Evolutionary conservation across 2,113 vertebrate genomes (phyloP).

Genomic region (Tachysurus vachellii): DNA sequence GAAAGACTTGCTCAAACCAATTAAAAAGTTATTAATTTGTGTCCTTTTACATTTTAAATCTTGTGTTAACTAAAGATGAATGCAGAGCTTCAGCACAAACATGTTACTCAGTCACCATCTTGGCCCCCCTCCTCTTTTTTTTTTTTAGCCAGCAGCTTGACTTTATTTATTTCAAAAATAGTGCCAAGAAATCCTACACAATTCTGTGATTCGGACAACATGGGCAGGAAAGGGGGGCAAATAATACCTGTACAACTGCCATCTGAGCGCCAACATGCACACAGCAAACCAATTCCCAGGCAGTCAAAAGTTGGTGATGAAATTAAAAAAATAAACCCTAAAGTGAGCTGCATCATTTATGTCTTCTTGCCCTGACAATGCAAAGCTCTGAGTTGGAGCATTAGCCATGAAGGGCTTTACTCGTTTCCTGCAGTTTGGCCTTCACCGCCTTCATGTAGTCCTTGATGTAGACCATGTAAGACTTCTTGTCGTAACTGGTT

Average conservation of each 20-base stretch:
- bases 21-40: too few relatives aligned
- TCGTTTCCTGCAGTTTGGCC: constrained; percentile 40
- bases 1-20: too few relatives aligned
- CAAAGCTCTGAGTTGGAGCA: constrained; percentile 32
- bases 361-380: constrained; percentile 16
- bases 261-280: constrained; percentile 42
- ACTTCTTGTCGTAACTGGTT: constrained; percentile 79
- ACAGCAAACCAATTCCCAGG: constrained; percentile 46
- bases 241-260: constrained; percentile 52
- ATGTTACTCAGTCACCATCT: too few relatives aligned
- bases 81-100: too few relatives aligned
- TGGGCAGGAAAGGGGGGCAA: constrained; percentile 10
- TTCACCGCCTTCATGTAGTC: constrained; percentile 78
- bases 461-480: constrained; percentile 82
- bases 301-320: constrained; percentile 33
- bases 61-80: too few relatives aligned
- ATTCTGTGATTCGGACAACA: constrained; percentile 34
- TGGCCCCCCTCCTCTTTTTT: too few relatives aligned
- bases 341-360: constrained; percentile 28
- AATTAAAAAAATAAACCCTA: constrained; percentile 24
- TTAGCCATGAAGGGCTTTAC: constrained; percentile 55
- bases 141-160: constrained; percentile 56
- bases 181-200: constrained; percentile 58
- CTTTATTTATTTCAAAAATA: constrained; percentile 56
- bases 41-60: too few relatives aligned